Evolutionary conservation across 2,888 invertebrate genomes (phyloP), one percentile per base, ranked within the genome.

Genomic region (Habroteleia sp.): DNA sequence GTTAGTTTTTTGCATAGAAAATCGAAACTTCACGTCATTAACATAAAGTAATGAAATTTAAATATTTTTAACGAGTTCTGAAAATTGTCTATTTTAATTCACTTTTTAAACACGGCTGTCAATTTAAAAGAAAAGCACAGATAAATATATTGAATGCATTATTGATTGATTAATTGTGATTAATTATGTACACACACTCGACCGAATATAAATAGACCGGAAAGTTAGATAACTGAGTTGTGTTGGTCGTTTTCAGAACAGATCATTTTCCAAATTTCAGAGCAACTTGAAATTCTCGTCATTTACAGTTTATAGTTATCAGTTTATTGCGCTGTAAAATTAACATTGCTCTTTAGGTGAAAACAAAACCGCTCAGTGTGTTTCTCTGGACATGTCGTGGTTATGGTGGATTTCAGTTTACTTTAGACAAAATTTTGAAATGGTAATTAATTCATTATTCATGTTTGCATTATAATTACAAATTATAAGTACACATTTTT

Each of bases 281-380:
- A 1, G n/a, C 16, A 10, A 42, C 16, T 56, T 56, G 8, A 41
- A 56, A 56, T 56, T 56, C 42, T 23, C 17, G 54, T 54, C 54
- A 14, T 10, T 29, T 13, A 7, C 17, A 3, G 25, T 4, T 1
- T 11, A 20, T 0, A 7, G 11, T n/a, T n/a, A n/a, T n/a, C n/a
- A n/a, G n/a, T 62, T 62, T 62, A 62, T 20, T 35, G 27, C 41
- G 20, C 10, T 16, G 8, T 62, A 62, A 62, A 62, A 50, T 62
- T 20, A 23, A 50, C 50, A 50, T 25, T 41, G 41, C 23, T 25
- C 20, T 8, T 11, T 3, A 8, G 16, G 7, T 3, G 37, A 29
- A 60, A 48, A 48, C 39, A 62, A 48, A 62, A 35, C 37, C 17
- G 29, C 39, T 37, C 27, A 10, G 27, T 48, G n/a, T n/a, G n/a